These are phyloP conservation scores for Plotosus lineatus DNA, from an alignment of 2,113 vertebrate species.

Conservation along the genomic window DNA sequence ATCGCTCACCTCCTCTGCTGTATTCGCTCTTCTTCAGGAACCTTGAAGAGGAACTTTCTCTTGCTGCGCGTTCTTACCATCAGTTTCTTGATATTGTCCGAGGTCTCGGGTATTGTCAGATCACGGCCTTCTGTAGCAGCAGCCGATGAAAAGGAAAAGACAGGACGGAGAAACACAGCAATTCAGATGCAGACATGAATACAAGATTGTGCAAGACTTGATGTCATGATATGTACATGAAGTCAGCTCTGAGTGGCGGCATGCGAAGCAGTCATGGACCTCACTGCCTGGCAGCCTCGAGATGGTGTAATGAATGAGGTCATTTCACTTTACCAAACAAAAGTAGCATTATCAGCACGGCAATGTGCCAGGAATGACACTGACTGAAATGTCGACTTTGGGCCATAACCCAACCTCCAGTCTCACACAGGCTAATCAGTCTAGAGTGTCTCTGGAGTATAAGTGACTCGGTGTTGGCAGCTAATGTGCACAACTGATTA, in stretches of 20 bases:
- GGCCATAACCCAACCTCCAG: not conserved
- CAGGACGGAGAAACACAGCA: not conserved
- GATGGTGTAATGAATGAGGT: slow-evolving; percentile 51
- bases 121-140: slow-evolving; percentile 69
- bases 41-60: slow-evolving; percentile 93
- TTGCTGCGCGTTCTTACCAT: slow-evolving; percentile 97
- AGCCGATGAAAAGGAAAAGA: not conserved
- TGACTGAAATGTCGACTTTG: not conserved
- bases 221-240: not conserved
- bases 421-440: not conserved
- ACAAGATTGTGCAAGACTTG: not conserved
- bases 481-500: not conserved
- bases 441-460: not conserved
- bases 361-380: slow-evolving; percentile 36
- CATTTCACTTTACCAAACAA: slow-evolving; percentile 46
- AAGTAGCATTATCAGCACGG: slow-evolving; percentile 44
- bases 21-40: slow-evolving; percentile 89
- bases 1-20: slow-evolving; percentile 84
- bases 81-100: slow-evolving; percentile 90
- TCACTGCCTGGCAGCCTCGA: not conserved
- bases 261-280: not conserved
- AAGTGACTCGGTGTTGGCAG: not conserved
- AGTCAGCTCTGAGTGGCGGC: not conserved
- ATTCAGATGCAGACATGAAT: not conserved
- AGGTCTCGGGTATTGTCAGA: slow-evolving; percentile 88